Percentiles rank a stretch among this genome's conserved stretches.
phyloP scores from a whole-genome alignment of 2,113 vertebrate species.

The Periophthalmodon schlosseri region DNA sequence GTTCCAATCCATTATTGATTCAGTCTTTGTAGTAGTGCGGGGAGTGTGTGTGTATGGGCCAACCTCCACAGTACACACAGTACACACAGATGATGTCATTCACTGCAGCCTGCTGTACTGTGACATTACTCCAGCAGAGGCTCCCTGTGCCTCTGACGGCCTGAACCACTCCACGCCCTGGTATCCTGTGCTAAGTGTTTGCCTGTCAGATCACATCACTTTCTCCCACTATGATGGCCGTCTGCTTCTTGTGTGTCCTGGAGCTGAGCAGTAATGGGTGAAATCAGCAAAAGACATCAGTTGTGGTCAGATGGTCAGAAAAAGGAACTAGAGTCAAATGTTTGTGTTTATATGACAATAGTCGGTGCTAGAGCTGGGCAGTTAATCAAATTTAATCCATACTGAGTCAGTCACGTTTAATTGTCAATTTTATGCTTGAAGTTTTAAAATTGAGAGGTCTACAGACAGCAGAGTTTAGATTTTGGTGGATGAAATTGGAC shows the following conservation, averaged over 20 bases:
- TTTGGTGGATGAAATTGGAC: no score
- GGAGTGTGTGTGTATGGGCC: conserved; percentile 4
- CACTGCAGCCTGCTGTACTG: conserved; percentile 22
- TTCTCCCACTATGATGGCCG: conserved; percentile 49
- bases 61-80: not conserved
- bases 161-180: conserved; percentile 62
- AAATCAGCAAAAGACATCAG: conserved; percentile 35
- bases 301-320: conserved; percentile 17
- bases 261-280: conserved; percentile 19
- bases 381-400: no score
- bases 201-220: conserved; percentile 69
- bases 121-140: conserved; percentile 38
- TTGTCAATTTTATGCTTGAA: no score
- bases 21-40: conserved; percentile 16
- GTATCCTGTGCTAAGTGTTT: conserved; percentile 69
- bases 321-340: conserved; percentile 13
- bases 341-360: conserved; percentile 16
- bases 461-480: no score
- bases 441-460: no score
- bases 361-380: not conserved
- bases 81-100: conserved; percentile 48
- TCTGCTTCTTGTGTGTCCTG: conserved; percentile 28
- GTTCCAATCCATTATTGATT: conserved; percentile 48
- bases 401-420: no score
- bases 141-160: conserved; percentile 40